phyloP scores from a whole-genome alignment of 2,797 vertebrate genomes.

The Pangasius mekongensis region DNA sequence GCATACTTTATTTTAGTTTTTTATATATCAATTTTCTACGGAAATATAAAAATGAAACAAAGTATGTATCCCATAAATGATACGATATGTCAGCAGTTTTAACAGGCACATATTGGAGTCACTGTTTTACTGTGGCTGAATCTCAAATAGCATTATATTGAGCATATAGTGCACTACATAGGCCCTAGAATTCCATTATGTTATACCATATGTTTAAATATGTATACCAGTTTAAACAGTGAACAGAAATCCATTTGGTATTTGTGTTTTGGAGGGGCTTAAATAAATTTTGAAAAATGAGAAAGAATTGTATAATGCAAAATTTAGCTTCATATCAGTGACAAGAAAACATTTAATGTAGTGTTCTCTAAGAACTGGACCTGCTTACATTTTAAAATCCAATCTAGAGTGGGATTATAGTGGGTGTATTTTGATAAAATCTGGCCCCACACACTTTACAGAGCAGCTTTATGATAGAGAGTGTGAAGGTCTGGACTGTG shows the following conservation, averaged over 20 bases:
- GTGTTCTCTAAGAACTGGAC: conserved; percentile 21
- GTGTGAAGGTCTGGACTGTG: conserved; percentile 75
- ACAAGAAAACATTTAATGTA: conserved; percentile 40
- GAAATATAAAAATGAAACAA: background rate
- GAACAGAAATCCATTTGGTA: background rate
- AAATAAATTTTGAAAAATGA: background rate
- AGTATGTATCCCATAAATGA: background rate
- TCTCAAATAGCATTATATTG: background rate
- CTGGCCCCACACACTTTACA: conserved; percentile 66
- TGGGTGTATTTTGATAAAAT: conserved; percentile 77
- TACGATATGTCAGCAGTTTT: background rate
- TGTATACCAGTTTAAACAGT: background rate
- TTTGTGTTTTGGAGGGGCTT: background rate
- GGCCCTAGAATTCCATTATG: background rate
- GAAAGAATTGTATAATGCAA: background rate
- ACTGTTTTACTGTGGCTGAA: background rate
- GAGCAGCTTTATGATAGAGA: conserved; percentile 72
- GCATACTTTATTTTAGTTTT: background rate
- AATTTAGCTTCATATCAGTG: no score
- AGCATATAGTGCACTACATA: background rate
- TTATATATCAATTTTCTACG: background rate
- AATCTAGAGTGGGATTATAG: conserved; percentile 68
- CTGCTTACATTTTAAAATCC: conserved; percentile 47
- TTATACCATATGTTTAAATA: background rate
- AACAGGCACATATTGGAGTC: background rate